Percentiles rank a stretch among this genome's conserved stretches.
phyloP scores from a whole-genome alignment of 1,140 invertebrate species.

The Pemphigus obesinymphae region DNA sequence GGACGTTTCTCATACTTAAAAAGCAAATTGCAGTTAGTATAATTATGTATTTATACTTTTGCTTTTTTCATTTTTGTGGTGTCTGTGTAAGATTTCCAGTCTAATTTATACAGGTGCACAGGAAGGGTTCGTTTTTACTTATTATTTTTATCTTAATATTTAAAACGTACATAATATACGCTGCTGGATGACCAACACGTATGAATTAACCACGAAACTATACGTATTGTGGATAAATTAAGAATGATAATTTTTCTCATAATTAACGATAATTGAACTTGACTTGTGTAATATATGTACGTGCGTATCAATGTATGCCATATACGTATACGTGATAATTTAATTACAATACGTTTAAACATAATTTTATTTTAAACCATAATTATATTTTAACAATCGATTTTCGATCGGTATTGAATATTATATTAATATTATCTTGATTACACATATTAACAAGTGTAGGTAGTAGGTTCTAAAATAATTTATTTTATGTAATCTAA shows the following conservation, averaged over 20 bases:
- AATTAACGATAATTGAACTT: neutral
- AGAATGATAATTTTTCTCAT: neutral
- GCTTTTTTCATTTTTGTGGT: conserved; percentile 19
- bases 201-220: too few species aligned
- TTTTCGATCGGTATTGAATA: too few species aligned
- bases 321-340: neutral
- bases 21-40: conserved; percentile 32
- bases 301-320: too few species aligned
- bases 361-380: neutral
- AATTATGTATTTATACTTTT: conserved; percentile 29
- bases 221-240: neutral
- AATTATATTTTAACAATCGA: neutral
- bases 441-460: too few species aligned
- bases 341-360: neutral
- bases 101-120: neutral
- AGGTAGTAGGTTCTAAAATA: neutral
- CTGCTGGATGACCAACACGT: neutral
- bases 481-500: neutral
- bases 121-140: neutral
- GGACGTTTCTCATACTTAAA: conserved; percentile 31
- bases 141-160: neutral
- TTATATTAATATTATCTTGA: neutral
- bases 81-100: neutral
- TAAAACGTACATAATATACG: too few species aligned
- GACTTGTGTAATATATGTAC: neutral